These are phyloP conservation scores for Dasyurus viverrinus DNA, from an alignment of 2,113 vertebrate species.

Conservation along the genomic window DNA sequence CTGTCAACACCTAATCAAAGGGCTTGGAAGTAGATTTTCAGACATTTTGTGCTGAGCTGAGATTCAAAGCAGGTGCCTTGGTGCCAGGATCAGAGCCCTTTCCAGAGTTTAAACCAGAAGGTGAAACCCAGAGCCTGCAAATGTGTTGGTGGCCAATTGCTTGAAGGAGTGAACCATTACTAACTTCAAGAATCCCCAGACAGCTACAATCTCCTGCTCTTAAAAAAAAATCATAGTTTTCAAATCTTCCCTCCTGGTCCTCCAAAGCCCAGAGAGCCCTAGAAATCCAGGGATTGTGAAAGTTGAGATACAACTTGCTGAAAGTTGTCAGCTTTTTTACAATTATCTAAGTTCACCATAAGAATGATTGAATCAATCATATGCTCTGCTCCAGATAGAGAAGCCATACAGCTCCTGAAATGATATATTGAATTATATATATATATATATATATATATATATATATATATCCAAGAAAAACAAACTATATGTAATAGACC, in stretches of 20 bases:
- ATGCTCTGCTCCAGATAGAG: not conserved
- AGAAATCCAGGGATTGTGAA: not conserved
- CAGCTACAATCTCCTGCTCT: not conserved
- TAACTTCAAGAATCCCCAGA: not conserved
- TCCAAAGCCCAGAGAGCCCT: not conserved
- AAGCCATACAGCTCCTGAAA: not conserved
- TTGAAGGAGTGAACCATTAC: not conserved
- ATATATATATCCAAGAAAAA: not conserved
- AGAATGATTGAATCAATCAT: not conserved
- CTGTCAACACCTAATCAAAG: constrained; percentile 57
- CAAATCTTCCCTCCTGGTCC: not conserved
- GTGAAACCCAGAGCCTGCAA: not conserved
- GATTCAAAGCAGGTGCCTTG: fast-evolving
- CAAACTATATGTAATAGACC: not conserved
- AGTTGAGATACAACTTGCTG: not conserved
- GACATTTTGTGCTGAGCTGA: not conserved
- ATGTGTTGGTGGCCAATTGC: not conserved
- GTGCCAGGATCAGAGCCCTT: not conserved
- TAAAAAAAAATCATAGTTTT: not conserved
- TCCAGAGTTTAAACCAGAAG: not conserved
- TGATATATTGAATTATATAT: not conserved
- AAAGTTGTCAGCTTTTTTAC: not conserved
- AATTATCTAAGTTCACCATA: not conserved
- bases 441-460: not conserved
- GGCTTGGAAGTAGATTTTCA: constrained; percentile 12